phyloP scores from a whole-genome alignment of 1,140 invertebrate genomes.

The Geopemphigus sp. region DNA sequence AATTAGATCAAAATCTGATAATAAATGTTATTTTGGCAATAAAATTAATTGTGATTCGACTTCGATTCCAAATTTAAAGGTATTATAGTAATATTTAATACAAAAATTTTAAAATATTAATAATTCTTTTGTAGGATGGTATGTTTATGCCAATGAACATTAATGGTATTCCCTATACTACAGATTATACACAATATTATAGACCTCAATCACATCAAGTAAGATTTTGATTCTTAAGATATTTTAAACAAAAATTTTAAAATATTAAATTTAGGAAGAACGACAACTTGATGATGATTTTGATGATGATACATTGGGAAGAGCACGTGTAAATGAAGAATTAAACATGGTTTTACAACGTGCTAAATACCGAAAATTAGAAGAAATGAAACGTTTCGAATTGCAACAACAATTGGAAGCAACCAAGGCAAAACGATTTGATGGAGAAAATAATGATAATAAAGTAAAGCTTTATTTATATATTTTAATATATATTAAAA shows the following conservation, averaged over 20 bases:
- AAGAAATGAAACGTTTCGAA: slow-evolving; percentile 75
- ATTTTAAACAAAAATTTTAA: neutral
- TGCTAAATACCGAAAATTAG: slow-evolving; percentile 73
- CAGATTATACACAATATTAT: slow-evolving; percentile 33
- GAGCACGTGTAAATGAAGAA: slow-evolving; percentile 67
- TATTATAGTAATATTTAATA: neutral
- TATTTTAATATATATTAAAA: neutral
- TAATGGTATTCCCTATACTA: slow-evolving; percentile 21
- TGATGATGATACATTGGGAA: slow-evolving; percentile 69
- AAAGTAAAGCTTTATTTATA: slow-evolving; percentile 23
- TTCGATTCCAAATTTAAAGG: slow-evolving; percentile 33
- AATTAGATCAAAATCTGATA: slow-evolving; percentile 25
- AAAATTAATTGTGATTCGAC: neutral
- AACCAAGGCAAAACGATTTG: slow-evolving; percentile 53
- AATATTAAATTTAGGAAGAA: slow-evolving; percentile 42
- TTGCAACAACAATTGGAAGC: slow-evolving; percentile 59
- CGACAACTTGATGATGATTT: slow-evolving; percentile 64
- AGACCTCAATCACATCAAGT: slow-evolving; percentile 13
- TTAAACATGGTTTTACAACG: slow-evolving; percentile 70
- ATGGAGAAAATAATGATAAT: slow-evolving; percentile 50
- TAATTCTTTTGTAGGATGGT: slow-evolving; percentile 15
- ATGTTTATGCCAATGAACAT: slow-evolving; percentile 1
- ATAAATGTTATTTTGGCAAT: slow-evolving; percentile 10
- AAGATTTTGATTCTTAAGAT: slow-evolving; percentile 19
- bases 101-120: neutral